These are phyloP conservation scores for Ispidina picta DNA, from an alignment of 2,797 vertebrate species.

Conservation along the genomic window DNA sequence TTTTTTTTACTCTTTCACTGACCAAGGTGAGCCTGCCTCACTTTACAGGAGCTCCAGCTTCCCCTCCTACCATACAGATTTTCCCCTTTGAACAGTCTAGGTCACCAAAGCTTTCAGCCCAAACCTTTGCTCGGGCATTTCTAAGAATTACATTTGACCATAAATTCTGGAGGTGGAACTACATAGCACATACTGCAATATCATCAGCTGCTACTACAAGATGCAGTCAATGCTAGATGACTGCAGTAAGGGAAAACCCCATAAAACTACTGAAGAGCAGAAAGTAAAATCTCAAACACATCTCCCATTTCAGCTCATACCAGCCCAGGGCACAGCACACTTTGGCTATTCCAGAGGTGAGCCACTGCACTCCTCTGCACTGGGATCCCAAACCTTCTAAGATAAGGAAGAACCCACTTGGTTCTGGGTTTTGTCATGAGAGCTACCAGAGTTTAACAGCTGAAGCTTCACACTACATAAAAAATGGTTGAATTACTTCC, in stretches of 20 bases:
- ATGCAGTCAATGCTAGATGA: neutral
- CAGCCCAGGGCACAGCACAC: rapidly evolving
- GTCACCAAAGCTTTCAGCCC: neutral
- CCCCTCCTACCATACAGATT: neutral
- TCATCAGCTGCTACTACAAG: neutral
- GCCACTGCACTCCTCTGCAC: too few species aligned
- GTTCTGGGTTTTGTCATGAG: neutral
- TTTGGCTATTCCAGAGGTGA: neutral
- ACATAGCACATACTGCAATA: neutral
- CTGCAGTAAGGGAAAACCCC: neutral
- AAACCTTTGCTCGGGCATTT: neutral
- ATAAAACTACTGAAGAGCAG: neutral
- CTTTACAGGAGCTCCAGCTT: neutral
- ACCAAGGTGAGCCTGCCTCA: neutral
- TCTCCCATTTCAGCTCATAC: neutral
- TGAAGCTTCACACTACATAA: neutral
- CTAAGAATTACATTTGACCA: neutral
- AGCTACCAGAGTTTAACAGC: neutral
- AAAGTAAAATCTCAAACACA: neutral
- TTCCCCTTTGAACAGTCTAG: neutral
- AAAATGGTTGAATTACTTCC: neutral
- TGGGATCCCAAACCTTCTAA: neutral
- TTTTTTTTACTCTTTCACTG: neutral
- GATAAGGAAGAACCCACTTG: neutral
- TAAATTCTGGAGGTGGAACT: neutral